Base-by-base conservation (phyloP, 2,888 invertebrate genomes). In the Leptinotarsa rubiginosa region DNA sequence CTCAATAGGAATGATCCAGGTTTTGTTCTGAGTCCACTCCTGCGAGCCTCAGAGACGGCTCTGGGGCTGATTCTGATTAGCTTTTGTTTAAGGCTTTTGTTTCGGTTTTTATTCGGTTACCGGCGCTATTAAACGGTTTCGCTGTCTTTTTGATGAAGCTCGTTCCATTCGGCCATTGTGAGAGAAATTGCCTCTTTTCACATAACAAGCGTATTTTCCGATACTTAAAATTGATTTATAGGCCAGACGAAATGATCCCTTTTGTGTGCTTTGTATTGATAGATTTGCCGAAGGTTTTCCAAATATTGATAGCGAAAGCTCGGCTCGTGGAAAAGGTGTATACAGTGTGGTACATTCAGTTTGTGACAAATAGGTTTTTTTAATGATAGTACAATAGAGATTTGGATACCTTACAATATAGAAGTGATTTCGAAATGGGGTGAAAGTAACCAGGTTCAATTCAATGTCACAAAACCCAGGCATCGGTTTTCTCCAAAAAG, bases 21-120 rank as follows among this genome's bases (percentile, higher is more conserved):
- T 76, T 75, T 73, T 75, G 74, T 71, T 72, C 50, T 70, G 18
- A 47, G 70, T 73, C 73, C 78, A 69, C 52, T 74, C 41, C 75
- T 69, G 69, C 54, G 50, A 62, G 69, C 47, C 47, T 47, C 56
- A 69, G 69, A 69, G 22, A 65, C 72, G 70, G 69, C 71, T 67
- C 69, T 72, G 75, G 75, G 74, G 80, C 71, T 78, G 75, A 79
- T 79, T 79, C 78, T 80, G 83, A 84, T 83, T 82, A 83, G 83
- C 82, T 81, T 83, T 83, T 83, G 84, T 84, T 83, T 81, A 81
- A 78, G 75, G 77, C 80, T 78, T 79, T 82, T 82, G 80, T 82
- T 80, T 79, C 75, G 76, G 72, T 77, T 81, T 79, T 76, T 74
- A 76, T 75, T 77, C 77, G 77, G 70, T 71, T 69, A 73, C 59